These are phyloP conservation scores for Cheilosia impressa DNA, from an alignment of 2,888 invertebrate species.

Conservation along the genomic window DNA sequence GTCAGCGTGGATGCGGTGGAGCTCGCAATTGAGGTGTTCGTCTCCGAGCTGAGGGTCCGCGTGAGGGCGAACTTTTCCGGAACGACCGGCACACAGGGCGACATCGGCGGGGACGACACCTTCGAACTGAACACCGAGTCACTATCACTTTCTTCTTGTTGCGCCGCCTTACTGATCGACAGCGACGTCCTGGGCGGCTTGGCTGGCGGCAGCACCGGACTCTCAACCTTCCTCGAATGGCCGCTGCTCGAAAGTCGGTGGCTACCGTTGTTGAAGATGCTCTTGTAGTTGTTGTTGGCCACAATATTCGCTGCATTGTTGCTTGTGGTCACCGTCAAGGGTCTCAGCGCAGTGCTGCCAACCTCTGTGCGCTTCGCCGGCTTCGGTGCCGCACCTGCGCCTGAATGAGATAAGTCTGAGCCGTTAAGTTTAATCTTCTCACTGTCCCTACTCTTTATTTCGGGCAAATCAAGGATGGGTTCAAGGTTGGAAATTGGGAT, in stretches of 20 bases:
- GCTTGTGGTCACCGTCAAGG: slow-evolving; percentile 77
- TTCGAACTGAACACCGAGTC: slow-evolving; percentile 95
- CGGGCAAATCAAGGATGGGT: slow-evolving; percentile 90
- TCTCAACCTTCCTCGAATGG: slow-evolving; percentile 58
- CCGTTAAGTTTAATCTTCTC: slow-evolving; percentile 84
- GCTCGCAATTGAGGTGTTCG: slow-evolving; percentile 88
- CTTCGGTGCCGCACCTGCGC: slow-evolving; percentile 76
- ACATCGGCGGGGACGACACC: slow-evolving; percentile 90
- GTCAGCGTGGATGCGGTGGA: slow-evolving; percentile 89
- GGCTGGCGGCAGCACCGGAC: slow-evolving; percentile 78
- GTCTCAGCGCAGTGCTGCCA: slow-evolving; percentile 70
- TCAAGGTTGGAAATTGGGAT: slow-evolving; percentile 83
- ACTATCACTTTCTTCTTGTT: slow-evolving; percentile 86
- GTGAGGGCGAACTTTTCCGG: slow-evolving; percentile 86
- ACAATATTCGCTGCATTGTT: slow-evolving; percentile 80
- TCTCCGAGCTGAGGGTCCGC: slow-evolving; percentile 89
- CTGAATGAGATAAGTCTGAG: slow-evolving; percentile 72
- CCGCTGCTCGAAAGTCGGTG: slow-evolving; percentile 76
- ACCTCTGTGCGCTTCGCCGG: slow-evolving; percentile 77
- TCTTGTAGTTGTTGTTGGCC: slow-evolving; percentile 78
- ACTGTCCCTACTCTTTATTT: slow-evolving; percentile 90
- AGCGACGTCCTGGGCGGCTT: slow-evolving; percentile 83
- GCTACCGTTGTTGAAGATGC: slow-evolving; percentile 73
- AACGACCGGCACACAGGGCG: slow-evolving; percentile 85
- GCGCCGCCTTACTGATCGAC: slow-evolving; percentile 77